A percentile compares a stretch with the other conserved stretches of the same genome.
Conservation (phyloP, 2,888 invertebrate species). For the Eupeodes luniger region DNA sequence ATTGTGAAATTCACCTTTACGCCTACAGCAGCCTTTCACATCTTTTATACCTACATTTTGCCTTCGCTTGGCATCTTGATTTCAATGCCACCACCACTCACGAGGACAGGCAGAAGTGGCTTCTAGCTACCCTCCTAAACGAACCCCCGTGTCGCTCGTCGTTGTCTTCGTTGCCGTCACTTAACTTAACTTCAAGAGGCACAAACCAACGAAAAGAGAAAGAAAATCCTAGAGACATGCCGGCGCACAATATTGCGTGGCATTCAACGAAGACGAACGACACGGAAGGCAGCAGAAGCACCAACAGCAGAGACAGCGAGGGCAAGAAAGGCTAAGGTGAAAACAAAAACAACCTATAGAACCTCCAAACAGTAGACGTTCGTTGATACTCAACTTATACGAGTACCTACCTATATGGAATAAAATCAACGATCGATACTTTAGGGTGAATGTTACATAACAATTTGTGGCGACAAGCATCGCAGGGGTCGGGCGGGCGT, state of each 20-base stretch:
- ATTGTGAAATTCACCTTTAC: slow-evolving; percentile 28
- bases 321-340: background rate
- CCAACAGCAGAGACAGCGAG: no score
- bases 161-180: background rate
- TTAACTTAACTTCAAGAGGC: slow-evolving; percentile 34
- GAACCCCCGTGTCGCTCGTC: slow-evolving; percentile 9
- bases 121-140: slow-evolving; percentile 34
- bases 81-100: slow-evolving; percentile 51
- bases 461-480: slow-evolving; percentile 48
- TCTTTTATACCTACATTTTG: slow-evolving; percentile 8
- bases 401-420: background rate
- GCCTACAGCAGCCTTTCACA: slow-evolving; percentile 37
- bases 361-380: slow-evolving; percentile 33
- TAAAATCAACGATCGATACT: slow-evolving; percentile 65
- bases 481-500: slow-evolving; percentile 14
- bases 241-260: slow-evolving; percentile 8
- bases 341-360: slow-evolving; percentile 26
- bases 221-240: slow-evolving; percentile 34
- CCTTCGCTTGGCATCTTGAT: slow-evolving; percentile 62
- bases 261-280: background rate
- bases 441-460: slow-evolving; percentile 74
- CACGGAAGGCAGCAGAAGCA: background rate
- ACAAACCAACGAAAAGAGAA: slow-evolving; percentile 22
- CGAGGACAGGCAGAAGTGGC: slow-evolving; percentile 17
- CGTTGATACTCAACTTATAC: slow-evolving; percentile 40